These are phyloP conservation scores for Apostichopus californicus DNA, from an alignment of 35 echinoderm and acorn worm species.

Conservation along the genomic window DNA sequence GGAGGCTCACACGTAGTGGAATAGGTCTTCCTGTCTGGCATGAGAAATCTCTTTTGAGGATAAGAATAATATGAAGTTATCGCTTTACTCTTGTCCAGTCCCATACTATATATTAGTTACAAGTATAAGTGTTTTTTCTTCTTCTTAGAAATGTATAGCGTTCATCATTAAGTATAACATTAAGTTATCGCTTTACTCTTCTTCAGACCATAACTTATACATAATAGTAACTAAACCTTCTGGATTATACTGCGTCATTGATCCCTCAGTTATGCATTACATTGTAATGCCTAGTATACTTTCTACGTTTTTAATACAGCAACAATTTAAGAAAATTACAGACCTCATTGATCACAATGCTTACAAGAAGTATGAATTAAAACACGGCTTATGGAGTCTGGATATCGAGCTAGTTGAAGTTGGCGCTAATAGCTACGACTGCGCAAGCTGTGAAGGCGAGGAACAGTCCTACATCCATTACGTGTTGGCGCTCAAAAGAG, in stretches of 20 bases:
- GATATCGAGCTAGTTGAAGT: neutral
- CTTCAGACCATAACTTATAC: neutral
- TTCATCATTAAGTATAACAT: neutral
- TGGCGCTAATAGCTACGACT: neutral
- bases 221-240: no score
- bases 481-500: neutral
- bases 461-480: conserved; percentile 17
- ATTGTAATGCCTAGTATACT: neutral
- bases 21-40: no score
- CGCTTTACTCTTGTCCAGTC: no score
- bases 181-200: neutral
- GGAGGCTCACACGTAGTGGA: no score
- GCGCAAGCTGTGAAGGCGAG: neutral
- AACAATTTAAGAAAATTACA: neutral
- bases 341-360: conserved; percentile 8
- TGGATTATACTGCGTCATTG: neutral
- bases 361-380: neutral
- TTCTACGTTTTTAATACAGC: neutral
- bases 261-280: neutral
- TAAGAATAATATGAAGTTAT: no score
- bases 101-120: no score
- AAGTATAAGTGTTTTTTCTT: no score
- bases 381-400: neutral
- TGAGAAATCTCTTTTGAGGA: no score
- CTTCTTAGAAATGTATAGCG: neutral